Percentiles rank a stretch among this genome's conserved stretches.
phyloP scores from a whole-genome alignment of 2,113 vertebrate genomes.

The Gallinago undulata region DNA sequence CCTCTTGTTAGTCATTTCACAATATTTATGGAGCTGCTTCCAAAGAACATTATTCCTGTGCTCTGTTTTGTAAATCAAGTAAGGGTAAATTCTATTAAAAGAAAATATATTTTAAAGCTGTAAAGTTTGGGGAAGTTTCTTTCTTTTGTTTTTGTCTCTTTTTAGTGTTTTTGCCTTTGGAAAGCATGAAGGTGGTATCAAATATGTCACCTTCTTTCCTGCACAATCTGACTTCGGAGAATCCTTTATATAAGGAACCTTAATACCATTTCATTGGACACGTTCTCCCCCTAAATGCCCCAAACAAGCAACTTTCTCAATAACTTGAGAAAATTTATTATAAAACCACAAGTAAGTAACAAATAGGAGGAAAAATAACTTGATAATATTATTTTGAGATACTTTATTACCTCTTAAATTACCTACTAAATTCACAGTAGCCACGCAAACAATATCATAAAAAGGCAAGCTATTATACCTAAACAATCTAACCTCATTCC shows the following conservation, averaged over 20 bases:
- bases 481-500: neutral
- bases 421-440: neutral
- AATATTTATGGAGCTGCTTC: constrained; percentile 24
- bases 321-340: neutral
- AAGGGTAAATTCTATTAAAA: constrained; percentile 29
- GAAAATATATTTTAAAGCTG: neutral
- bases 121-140: neutral
- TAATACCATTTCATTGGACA: neutral
- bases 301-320: neutral
- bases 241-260: neutral
- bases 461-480: neutral
- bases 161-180: neutral
- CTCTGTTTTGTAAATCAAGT: constrained; percentile 31
- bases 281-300: neutral
- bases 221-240: neutral
- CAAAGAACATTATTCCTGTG: neutral
- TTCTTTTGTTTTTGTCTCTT: neutral
- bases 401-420: neutral
- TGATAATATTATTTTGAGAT: neutral
- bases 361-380: neutral
- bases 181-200: neutral
- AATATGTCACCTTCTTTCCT: neutral
- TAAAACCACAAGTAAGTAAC: neutral
- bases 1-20: constrained; percentile 19
- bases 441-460: neutral